phyloP scores from a whole-genome alignment of 2,113 vertebrate genomes.

The Colinus virginianus region DNA sequence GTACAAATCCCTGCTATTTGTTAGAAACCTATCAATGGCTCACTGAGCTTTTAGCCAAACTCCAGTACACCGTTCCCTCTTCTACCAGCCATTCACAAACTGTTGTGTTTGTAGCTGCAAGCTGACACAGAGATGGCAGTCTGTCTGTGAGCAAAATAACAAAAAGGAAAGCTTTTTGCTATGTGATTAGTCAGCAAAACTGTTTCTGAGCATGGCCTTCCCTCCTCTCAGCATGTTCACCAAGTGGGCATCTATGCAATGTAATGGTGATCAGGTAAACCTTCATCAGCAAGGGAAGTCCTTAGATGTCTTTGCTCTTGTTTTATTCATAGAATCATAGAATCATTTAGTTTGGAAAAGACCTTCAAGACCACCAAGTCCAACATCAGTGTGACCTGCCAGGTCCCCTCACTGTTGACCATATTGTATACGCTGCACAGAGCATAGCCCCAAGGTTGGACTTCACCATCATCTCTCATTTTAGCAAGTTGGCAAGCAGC shows the following conservation, averaged over 20 bases:
- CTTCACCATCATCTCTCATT: background rate
- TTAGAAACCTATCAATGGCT: background rate
- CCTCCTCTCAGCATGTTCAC: background rate
- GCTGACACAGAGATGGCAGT: background rate
- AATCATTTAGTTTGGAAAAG: background rate
- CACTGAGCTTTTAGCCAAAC: rapidly evolving
- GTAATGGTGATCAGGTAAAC: background rate
- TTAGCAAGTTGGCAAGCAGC: background rate
- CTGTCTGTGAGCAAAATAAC: background rate
- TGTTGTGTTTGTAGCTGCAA: background rate
- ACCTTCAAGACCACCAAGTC: background rate
- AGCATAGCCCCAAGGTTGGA: background rate
- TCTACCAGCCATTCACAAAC: background rate
- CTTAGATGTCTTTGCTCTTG: background rate
- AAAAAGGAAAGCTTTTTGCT: background rate
- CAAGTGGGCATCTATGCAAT: background rate
- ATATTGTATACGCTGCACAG: background rate
- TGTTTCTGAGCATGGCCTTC: background rate
- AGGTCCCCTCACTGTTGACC: background rate
- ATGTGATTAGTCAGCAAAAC: background rate
- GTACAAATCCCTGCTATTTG: background rate
- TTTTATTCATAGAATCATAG: background rate
- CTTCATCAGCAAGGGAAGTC: background rate
- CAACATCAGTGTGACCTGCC: background rate
- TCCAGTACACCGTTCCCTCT: rapidly evolving